Percentiles rank a stretch among this genome's conserved stretches.
phyloP scores from a whole-genome alignment of 2,888 invertebrate genomes.

The Eristalinus sepulchralis region DNA sequence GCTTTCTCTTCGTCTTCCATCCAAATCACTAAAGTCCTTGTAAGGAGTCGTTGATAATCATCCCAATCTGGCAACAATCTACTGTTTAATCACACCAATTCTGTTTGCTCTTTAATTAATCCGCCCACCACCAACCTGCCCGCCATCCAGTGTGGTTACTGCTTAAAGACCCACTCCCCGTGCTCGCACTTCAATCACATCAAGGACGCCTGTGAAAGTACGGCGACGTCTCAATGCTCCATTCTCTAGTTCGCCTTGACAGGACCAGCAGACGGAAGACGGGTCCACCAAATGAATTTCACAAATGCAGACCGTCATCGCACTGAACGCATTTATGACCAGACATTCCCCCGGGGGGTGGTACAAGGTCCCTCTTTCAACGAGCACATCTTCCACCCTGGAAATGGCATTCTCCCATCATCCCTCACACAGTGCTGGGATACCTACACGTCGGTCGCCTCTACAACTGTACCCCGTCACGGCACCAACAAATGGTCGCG shows the following conservation, averaged over 20 bases:
- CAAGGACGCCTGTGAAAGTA: background rate
- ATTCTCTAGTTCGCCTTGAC: background rate
- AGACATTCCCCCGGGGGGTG: conserved; percentile 39
- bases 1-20: too few relatives aligned
- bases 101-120: background rate
- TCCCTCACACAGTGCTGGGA: background rate
- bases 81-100: background rate
- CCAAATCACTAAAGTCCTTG: background rate
- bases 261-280: background rate
- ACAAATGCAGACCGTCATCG: conserved; percentile 11
- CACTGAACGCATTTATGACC: background rate
- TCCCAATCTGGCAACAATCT: background rate
- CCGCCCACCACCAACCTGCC: background rate
- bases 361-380: background rate
- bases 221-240: background rate
- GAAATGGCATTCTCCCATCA: background rate
- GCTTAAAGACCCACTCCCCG: background rate
- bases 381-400: background rate
- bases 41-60: background rate
- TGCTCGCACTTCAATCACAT: background rate
- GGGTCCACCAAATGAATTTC: background rate
- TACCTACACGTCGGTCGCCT: background rate
- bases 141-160: background rate
- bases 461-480: background rate
- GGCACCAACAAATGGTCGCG: conserved; percentile 59